These are phyloP conservation scores for Solenopsis invicta DNA, from an alignment of 1,140 invertebrate genomes.

Conservation along the genomic window DNA sequence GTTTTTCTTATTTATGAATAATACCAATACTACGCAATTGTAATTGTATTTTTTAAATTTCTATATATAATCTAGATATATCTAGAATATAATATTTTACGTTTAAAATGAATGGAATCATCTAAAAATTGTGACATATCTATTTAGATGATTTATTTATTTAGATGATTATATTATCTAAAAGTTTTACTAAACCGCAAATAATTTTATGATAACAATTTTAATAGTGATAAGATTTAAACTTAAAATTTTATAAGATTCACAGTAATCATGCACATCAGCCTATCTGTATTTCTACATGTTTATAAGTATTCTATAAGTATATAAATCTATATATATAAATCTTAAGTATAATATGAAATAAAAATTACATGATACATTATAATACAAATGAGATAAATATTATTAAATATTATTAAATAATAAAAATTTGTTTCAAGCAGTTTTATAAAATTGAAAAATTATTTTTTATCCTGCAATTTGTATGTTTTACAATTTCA, in stretches of 20 bases:
- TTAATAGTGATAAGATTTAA: constrained; percentile 19
- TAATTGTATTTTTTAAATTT: not conserved
- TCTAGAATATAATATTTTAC: constrained; percentile 1
- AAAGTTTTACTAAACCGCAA: constrained; percentile 25
- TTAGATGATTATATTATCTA: not conserved
- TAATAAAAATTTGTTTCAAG: not conserved
- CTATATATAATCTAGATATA: not conserved
- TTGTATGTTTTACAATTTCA: constrained; percentile 45
- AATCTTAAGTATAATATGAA: not conserved
- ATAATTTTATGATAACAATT: constrained; percentile 29
- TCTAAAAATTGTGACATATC: not conserved
- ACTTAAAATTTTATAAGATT: constrained; percentile 24
- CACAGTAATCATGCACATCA: not conserved
- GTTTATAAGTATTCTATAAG: not conserved
- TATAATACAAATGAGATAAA: constrained; percentile 5
- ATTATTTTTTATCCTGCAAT: constrained; percentile 16
- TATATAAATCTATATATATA: not conserved
- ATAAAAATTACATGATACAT: not conserved
- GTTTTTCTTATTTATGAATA: constrained; percentile 16
- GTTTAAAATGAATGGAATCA: not conserved
- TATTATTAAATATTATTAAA: constrained; percentile 31
- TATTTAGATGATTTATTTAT: no score
- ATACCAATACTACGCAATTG: constrained; percentile 17
- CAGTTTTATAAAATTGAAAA: constrained; percentile 43
- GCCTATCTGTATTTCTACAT: constrained; percentile 6